phyloP scores from a whole-genome alignment of 2,797 vertebrate genomes.

The Melopsittacus undulatus region DNA sequence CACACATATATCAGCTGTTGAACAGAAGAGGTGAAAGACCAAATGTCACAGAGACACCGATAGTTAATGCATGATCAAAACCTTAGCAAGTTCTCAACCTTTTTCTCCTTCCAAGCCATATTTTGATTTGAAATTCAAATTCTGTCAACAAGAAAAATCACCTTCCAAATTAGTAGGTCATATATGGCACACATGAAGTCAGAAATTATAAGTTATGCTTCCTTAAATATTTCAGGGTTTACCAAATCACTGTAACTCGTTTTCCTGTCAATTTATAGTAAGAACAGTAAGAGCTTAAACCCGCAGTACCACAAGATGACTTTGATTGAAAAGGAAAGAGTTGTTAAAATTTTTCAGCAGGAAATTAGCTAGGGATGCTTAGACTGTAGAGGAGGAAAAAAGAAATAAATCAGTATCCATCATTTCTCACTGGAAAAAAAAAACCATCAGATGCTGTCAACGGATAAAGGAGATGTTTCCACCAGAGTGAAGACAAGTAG shows the following conservation, averaged over 20 bases:
- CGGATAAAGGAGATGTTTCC: neutral
- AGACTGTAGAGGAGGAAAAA: neutral
- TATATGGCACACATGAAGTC: neutral
- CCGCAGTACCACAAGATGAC: neutral
- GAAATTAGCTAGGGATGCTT: neutral
- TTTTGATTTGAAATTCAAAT: neutral
- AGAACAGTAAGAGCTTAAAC: neutral
- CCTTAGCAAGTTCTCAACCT: rapidly evolving
- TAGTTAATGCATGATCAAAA: rapidly evolving
- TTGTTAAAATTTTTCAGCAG: neutral
- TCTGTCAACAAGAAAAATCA: neutral
- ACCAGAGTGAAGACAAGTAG: neutral
- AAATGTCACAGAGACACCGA: neutral
- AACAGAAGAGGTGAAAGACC: neutral
- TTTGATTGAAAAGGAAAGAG: neutral
- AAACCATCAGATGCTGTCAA: neutral
- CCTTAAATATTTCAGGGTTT: neutral
- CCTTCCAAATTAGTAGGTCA: neutral
- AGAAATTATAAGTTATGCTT: neutral
- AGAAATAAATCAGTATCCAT: neutral
- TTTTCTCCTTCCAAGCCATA: neutral
- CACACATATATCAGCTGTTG: neutral
- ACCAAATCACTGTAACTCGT: neutral
- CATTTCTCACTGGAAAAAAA: neutral
- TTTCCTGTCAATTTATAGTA: neutral